A percentile compares a stretch with the other conserved stretches of the same genome.
These are phyloP conservation scores for Stratiomys singularior DNA, from an alignment of 2,888 invertebrate genomes.

Conservation along the genomic window DNA sequence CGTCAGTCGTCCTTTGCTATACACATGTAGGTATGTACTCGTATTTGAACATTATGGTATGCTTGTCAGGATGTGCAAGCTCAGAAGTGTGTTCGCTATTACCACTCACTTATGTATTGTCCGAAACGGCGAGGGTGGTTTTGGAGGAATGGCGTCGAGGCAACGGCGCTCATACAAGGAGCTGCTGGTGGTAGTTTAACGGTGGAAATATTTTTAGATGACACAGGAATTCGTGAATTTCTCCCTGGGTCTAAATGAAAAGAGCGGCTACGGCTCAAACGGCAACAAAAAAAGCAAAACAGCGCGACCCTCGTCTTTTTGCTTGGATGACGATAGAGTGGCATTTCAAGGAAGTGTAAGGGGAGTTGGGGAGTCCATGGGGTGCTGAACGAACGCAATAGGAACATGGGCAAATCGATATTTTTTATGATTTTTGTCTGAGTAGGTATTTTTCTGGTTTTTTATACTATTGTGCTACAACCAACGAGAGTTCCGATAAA, in stretches of 20 bases:
- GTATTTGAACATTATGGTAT: no score
- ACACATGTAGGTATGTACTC: conserved; percentile 3
- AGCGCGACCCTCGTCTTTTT: conserved; percentile 21
- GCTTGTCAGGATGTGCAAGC: no score
- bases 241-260: conserved; percentile 35
- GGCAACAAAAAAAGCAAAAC: conserved; percentile 16
- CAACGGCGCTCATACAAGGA: conserved; percentile 6
- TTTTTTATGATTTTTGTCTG: conserved; percentile 40
- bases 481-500: no score
- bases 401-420: conserved; percentile 34
- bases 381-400: not conserved
- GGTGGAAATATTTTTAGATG: conserved; percentile 51
- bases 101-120: conserved; percentile 43
- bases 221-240: conserved; percentile 52
- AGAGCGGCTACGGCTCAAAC: conserved; percentile 3
- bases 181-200: conserved; percentile 43
- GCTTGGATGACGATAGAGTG: not conserved
- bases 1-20: conserved; percentile 3
- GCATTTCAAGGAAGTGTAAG: not conserved
- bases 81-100: conserved; percentile 35
- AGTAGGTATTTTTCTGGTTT: not conserved
- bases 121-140: conserved; percentile 21
- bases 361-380: not conserved
- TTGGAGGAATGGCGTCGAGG: conserved; percentile 7
- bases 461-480: no score